Evolutionary conservation across 2,888 invertebrate species (phyloP).

Genomic region (Drosophila subquinaria): DNA sequence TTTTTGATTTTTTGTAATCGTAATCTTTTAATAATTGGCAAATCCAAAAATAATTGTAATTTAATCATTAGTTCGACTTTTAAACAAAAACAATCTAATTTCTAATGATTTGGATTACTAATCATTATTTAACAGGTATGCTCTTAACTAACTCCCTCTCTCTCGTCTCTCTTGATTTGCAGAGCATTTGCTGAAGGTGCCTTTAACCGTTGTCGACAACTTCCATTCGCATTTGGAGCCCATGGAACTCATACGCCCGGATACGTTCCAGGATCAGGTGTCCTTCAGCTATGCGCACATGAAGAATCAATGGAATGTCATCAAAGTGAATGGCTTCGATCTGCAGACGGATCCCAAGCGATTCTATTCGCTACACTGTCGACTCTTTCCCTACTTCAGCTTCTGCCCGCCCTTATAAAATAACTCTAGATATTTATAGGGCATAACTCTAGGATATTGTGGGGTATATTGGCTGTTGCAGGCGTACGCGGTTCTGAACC

Average conservation of each 20-base stretch:
- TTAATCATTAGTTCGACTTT: too few species aligned
- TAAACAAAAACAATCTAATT: too few species aligned
- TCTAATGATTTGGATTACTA: too few species aligned
- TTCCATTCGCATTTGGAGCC: constrained; percentile 98
- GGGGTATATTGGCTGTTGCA: constrained; percentile 80
- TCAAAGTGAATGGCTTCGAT: constrained; percentile 94
- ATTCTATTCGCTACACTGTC: constrained; percentile 95
- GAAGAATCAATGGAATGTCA: constrained; percentile 93
- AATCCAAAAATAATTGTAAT: too few species aligned
- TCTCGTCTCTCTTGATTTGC: constrained; percentile 13
- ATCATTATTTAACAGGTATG: too few species aligned
- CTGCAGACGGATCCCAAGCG: constrained; percentile 93
- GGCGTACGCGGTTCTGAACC: constrained; percentile 71
- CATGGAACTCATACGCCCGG: constrained; percentile 93
- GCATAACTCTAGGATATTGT: not conserved
- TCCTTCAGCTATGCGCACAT: constrained; percentile 94
- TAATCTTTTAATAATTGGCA: too few species aligned
- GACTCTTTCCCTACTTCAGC: constrained; percentile 93
- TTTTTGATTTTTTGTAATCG: too few species aligned
- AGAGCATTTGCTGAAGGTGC: constrained; percentile 93
- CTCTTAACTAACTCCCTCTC: constrained; percentile 1
- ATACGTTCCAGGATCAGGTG: constrained; percentile 93
- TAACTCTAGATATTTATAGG: constrained; percentile 80
- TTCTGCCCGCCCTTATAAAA: constrained; percentile 89
- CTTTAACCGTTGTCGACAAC: constrained; percentile 93